phyloP scores from a whole-genome alignment of 2,888 invertebrate species.

The Agapetus fuscipes region DNA sequence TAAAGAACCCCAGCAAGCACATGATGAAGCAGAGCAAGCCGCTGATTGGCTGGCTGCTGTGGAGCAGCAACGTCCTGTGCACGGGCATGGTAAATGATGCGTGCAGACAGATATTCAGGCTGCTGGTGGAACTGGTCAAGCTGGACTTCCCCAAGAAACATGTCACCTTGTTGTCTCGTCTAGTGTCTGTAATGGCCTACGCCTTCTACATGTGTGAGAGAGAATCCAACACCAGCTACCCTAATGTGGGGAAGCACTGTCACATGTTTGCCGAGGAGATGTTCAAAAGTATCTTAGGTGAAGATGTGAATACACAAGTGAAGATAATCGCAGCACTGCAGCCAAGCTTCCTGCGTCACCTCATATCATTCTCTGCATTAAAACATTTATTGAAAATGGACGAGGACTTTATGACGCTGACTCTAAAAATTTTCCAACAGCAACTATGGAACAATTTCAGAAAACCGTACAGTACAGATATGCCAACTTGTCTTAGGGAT shows the following conservation, averaged over 20 bases:
- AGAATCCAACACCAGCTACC: conserved; percentile 7
- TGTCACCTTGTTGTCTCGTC: conserved; percentile 29
- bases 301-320: conserved; percentile 6
- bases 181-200: conserved; percentile 10
- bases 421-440: neutral
- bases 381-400: conserved; percentile 8
- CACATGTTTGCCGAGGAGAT: conserved; percentile 7
- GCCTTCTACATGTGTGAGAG: conserved; percentile 11
- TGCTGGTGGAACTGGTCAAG: conserved; percentile 34
- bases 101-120: conserved; percentile 32
- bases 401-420: conserved; percentile 1
- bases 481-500: no score
- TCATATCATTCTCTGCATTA: conserved; percentile 8
- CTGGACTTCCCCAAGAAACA: conserved; percentile 34
- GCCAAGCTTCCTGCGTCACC: conserved; percentile 9
- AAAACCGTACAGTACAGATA: no score
- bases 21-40: conserved; percentile 35
- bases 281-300: conserved; percentile 11
- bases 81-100: conserved; percentile 32
- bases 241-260: conserved; percentile 12
- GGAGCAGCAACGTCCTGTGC: conserved; percentile 32
- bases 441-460: neutral
- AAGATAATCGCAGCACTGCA: conserved; percentile 6
- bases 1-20: conserved; percentile 29
- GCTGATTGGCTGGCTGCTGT: conserved; percentile 33